These are phyloP conservation scores for Montipora foliosa DNA, from an alignment of 64 coral and sea anemone species.

Conservation along the genomic window DNA sequence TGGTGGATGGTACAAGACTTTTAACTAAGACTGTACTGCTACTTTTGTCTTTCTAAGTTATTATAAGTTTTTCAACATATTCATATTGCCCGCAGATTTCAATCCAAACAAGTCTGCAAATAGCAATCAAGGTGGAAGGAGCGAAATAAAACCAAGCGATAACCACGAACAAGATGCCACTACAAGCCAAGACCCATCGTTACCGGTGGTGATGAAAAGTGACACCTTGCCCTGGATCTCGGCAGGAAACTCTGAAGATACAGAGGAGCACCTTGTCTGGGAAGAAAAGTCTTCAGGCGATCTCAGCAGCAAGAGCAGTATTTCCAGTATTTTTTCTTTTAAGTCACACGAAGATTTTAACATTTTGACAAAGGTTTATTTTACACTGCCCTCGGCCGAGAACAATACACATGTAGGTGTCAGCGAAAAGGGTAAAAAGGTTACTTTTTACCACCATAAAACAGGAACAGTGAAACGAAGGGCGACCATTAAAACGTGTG, in stretches of 20 bases:
- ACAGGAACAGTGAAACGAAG: not conserved
- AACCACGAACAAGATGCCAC: not conserved
- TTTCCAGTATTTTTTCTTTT: conserved; percentile 16
- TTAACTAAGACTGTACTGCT: not conserved
- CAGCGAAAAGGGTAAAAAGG: not conserved
- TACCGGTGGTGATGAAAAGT: not conserved
- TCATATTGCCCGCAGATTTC: not conserved
- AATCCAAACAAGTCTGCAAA: not conserved
- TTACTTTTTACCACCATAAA: not conserved
- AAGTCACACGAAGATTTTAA: not conserved
- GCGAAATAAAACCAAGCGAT: not conserved
- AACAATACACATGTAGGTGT: not conserved
- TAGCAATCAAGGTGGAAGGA: not conserved
- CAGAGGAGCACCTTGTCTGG: not conserved
- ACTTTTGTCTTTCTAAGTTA: not conserved
- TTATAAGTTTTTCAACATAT: not conserved
- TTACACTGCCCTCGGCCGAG: not conserved
- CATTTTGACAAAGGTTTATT: not conserved
- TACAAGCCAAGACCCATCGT: not conserved
- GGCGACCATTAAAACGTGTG: not conserved
- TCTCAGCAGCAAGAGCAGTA: not conserved
- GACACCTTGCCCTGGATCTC: not conserved
- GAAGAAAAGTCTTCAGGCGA: conserved; percentile 3
- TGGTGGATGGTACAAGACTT: too few relatives aligned
- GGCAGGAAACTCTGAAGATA: not conserved